Evolutionary conservation across 2,888 invertebrate species (phyloP).

Genomic region (Zele albiditarsus): DNA sequence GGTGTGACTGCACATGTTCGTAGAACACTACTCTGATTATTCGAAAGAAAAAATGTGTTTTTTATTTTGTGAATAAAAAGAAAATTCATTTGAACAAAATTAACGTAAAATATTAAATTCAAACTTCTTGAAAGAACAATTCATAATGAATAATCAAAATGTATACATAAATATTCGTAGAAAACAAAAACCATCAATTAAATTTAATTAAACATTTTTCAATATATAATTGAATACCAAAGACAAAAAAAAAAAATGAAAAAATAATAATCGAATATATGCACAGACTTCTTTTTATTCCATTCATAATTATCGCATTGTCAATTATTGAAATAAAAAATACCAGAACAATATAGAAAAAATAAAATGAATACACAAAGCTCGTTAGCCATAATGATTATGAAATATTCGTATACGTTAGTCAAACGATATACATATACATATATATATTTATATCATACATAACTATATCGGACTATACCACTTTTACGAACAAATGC

Average conservation of each 20-base stretch:
- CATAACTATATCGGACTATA: not conserved
- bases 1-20: slow-evolving; percentile 73
- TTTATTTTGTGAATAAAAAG: not conserved
- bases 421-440: not conserved
- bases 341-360: not conserved
- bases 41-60: slow-evolving; percentile 48
- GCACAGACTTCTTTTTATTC: not conserved
- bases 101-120: not conserved
- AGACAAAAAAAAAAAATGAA: too few species aligned
- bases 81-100: not conserved
- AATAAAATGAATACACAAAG: not conserved
- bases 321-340: not conserved
- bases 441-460: not conserved
- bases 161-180: too few species aligned
- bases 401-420: not conserved
- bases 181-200: too few species aligned
- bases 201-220: too few species aligned
- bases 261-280: too few species aligned
- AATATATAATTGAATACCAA: too few species aligned
- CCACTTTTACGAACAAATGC: not conserved
- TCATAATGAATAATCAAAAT: too few species aligned
- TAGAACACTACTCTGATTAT: slow-evolving; percentile 63
- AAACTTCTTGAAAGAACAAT: too few species aligned
- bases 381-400: slow-evolving; percentile 2
- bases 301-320: not conserved